These are phyloP conservation scores for Stenodera caucasica DNA, from an alignment of 2,888 invertebrate species.

Conservation along the genomic window DNA sequence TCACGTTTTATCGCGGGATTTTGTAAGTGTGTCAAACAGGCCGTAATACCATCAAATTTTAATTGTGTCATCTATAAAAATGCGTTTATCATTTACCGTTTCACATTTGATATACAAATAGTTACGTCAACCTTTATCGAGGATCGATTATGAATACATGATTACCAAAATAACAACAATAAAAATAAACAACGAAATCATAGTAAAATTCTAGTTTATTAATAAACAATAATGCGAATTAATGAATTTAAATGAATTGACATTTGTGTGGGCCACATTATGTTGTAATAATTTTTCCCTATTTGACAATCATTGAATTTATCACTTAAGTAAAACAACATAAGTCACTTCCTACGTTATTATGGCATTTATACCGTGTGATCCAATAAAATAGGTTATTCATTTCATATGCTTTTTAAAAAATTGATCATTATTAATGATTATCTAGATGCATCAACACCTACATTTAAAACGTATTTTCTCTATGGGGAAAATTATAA, in stretches of 20 bases:
- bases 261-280: background rate
- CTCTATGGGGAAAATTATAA: background rate
- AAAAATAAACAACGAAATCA: background rate
- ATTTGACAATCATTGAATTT: conserved; percentile 1
- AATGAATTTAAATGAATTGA: background rate
- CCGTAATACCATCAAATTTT: background rate
- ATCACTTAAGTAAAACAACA: background rate
- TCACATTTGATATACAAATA: background rate
- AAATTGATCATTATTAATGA: no score
- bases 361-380: background rate
- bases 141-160: background rate
- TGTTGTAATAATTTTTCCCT: conserved; percentile 2
- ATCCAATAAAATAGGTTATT: background rate
- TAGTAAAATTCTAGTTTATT: background rate
- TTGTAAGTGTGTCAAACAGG: conserved; percentile 6
- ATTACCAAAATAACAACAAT: background rate
- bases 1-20: conserved; percentile 7
- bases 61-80: conserved; percentile 6
- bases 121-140: background rate
- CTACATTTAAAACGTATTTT: background rate
- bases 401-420: no score
- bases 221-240: background rate
- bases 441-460: no score
- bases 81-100: conserved; percentile 3
- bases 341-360: background rate